phyloP scores from a whole-genome alignment of 2,888 invertebrate species.

The Suillia variegata region DNA sequence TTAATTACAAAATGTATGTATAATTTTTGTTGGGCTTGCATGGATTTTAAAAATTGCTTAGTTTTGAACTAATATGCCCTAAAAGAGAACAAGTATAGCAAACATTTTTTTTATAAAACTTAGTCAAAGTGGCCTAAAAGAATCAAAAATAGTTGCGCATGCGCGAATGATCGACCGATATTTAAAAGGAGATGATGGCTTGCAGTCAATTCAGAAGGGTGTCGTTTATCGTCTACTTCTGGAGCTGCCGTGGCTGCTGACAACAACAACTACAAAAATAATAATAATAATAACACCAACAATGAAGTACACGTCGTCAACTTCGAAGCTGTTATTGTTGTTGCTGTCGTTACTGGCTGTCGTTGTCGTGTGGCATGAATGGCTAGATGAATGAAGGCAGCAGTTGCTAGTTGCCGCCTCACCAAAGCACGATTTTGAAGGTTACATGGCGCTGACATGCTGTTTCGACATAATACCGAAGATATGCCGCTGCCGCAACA shows the following conservation, averaged over 20 bases:
- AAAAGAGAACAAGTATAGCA: neutral
- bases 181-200: neutral
- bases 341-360: neutral
- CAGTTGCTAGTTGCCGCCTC: conserved; percentile 18
- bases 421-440: conserved; percentile 36
- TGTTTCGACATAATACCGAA: conserved; percentile 9
- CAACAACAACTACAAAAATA: no score
- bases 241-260: no score
- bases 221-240: no score
- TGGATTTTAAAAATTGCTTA: no score
- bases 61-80: neutral
- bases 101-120: no score
- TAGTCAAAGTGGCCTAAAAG: no score
- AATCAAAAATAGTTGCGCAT: neutral
- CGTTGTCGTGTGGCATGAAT: neutral
- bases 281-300: no score
- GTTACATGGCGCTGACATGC: conserved; percentile 22
- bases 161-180: no score
- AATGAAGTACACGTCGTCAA: no score
- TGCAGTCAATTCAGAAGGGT: neutral
- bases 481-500: neutral
- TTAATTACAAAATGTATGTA: no score
- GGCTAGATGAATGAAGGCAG: neutral
- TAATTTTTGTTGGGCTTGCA: no score
- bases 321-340: conserved; percentile 7